Base-by-base conservation (phyloP, 2,113 vertebrate species). In the Oxyruncus cristatus region DNA sequence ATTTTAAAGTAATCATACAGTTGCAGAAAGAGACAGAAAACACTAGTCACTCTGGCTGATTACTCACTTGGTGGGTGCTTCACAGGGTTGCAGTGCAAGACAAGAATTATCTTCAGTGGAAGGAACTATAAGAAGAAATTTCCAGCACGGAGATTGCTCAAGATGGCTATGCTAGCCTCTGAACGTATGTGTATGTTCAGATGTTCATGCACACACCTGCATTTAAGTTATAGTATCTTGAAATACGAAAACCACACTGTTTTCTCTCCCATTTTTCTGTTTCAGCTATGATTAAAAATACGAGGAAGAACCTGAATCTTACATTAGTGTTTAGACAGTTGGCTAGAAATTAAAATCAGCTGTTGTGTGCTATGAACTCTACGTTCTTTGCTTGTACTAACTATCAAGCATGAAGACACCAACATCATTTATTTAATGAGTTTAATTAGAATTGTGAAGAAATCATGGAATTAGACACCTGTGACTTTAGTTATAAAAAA, bases 381-480 rank as follows among this genome's bases (percentile, higher is more conserved):
- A 49, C 50, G 63, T 76, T 90, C 42, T 63, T 93, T 88, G 28
- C 67, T 90, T 81, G 56, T 84, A 84, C 59, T 87, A 75, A 73
- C 41, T 92, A 72, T 88, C 71, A 95, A 71, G 53, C 59, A 70
- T 86, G 71, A 95, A 87, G 80, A 44, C 50, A 92, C 30, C 33
- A 83, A 61, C 53, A 70, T 83, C 1, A 85, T 92, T 90, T 92
- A 85, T 88, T 94, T 96, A 92, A 92, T 71, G 41, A 61, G 46
- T 74, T 94, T 93, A 94, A 95, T 94, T 92, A 91, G 67, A 95
- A 77, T 59, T 56, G 42, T 83, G 71, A 90, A 90, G 67, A 93
- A 93, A 73, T 92, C 11, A 85, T 85, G 62, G 49, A 90, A 81
- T 91, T 92, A 65, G 39, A 30, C 71, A 92, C 62, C 85, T 93